Base-by-base conservation (phyloP, 2,113 vertebrate genomes). In the Psilopsiagon aurifrons region DNA sequence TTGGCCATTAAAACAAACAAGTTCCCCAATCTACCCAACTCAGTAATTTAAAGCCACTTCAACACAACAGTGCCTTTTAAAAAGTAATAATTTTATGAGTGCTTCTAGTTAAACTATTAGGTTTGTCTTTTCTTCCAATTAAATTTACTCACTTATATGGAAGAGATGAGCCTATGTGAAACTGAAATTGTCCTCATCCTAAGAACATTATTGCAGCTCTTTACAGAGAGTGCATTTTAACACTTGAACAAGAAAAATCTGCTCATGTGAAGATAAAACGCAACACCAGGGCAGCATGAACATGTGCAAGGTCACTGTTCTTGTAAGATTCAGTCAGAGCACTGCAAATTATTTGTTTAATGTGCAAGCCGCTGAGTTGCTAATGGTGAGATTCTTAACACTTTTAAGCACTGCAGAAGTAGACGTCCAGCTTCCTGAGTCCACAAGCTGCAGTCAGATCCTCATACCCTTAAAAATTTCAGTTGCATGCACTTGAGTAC, bases 1-100 rank as follows among this genome's bases (percentile, higher is more conserved):
- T 39, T 10, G 12, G 44, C 46, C 78, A 80, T 94, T 60, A 75
- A 77, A 93, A 90, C 1, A 37, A 95, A 79, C 60, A 85, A 74
- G 44, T 41, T 81, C 52, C 79, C 80, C 79, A 81, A 66, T 94
- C 91, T 28, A 81, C 90, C 57, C 71, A 82, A 82, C 73, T 84
- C 55, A 55, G 59, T 89, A 92, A 97, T 92, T 96, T 91, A 93
- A 90, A 90, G 90, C 35, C 68, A 91, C 66, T 96, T 94, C 82
- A 92, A 94, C 94, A 90, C 20, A 92, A 70, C 44, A 82, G 11
- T 73, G 74, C 73, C 62, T 93, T 94, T 90, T 86, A 75, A 81
- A 88, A 96, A 91, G 83, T 89, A 96, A 92, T 95, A 96, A 88
- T 91, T 91, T 95, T 92, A 94, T 89, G 94, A 94, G 83, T 76